Conservation (phyloP, 92 coral and sea anemone species). For the Actinernus sp. region DNA sequence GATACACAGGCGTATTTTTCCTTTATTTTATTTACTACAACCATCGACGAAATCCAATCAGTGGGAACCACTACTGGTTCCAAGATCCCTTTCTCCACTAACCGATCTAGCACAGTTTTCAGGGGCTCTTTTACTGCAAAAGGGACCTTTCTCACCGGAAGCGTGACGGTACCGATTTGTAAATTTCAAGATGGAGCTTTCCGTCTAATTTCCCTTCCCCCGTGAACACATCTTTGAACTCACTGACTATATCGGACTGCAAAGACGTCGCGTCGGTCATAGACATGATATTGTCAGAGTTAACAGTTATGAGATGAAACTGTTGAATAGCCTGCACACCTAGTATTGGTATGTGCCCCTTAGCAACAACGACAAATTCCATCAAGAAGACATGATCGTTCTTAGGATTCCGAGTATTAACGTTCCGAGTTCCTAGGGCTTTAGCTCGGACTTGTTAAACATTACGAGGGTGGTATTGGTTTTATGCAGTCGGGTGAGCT, state of each 20-base stretch:
- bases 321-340: too few relatives aligned
- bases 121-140: slow-evolving; percentile 1
- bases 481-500: background rate
- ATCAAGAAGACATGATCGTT: background rate
- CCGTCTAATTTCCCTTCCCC: too few relatives aligned
- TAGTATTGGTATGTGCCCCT: too few relatives aligned
- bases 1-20: slow-evolving; percentile 45
- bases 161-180: too few relatives aligned
- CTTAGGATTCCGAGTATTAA: background rate
- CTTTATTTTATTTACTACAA: slow-evolving; percentile 40
- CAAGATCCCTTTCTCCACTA: background rate
- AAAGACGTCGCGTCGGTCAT: too few relatives aligned
- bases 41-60: slow-evolving; percentile 42
- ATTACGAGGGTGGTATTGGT: background rate
- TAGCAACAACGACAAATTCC: background rate
- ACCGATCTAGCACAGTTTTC: background rate
- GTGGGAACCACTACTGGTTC: background rate
- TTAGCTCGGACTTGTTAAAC: background rate
- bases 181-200: too few relatives aligned
- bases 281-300: too few relatives aligned
- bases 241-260: too few relatives aligned
- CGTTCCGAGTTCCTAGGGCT: background rate
- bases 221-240: too few relatives aligned
- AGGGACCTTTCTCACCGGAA: background rate
- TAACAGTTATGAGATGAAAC: too few relatives aligned